Percentiles rank a stretch among this genome's conserved stretches.
phyloP scores from a whole-genome alignment of 2,113 vertebrate genomes.

The Candoia aspera region DNA sequence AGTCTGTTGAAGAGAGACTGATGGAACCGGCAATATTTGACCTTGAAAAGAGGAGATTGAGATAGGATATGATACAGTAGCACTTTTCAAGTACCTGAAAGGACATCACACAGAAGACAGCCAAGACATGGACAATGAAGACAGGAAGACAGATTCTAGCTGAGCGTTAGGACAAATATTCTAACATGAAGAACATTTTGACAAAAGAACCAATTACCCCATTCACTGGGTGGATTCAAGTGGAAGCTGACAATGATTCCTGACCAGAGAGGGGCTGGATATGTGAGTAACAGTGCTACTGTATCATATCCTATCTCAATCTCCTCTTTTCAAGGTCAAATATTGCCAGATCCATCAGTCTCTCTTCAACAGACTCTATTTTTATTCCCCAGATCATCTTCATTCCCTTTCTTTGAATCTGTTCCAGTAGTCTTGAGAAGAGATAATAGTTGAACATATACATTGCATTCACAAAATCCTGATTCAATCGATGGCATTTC shows the following conservation, averaged over 20 bases:
- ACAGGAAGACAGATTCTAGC: neutral
- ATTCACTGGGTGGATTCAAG: neutral
- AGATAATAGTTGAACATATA: neutral
- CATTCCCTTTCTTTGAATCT: neutral
- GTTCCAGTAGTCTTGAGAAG: neutral
- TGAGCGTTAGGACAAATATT: neutral
- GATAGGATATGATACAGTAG: neutral
- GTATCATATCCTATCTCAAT: neutral
- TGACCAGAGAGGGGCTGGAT: neutral
- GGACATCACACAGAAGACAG: neutral
- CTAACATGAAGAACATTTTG: neutral
- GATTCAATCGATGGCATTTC: neutral
- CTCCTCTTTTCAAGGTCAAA: neutral
- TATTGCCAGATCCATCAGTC: neutral
- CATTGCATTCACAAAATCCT: neutral
- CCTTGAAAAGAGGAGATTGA: neutral
- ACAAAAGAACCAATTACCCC: neutral
- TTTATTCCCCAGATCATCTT: neutral
- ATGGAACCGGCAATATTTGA: neutral
- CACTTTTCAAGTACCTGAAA: neutral
- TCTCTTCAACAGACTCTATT: neutral
- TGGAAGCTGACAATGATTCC: neutral
- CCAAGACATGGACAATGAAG: neutral
- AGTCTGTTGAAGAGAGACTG: neutral
- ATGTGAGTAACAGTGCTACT: neutral